phyloP scores from a whole-genome alignment of 2,888 invertebrate genomes.

The Thysanoteuthis rhombus region DNA sequence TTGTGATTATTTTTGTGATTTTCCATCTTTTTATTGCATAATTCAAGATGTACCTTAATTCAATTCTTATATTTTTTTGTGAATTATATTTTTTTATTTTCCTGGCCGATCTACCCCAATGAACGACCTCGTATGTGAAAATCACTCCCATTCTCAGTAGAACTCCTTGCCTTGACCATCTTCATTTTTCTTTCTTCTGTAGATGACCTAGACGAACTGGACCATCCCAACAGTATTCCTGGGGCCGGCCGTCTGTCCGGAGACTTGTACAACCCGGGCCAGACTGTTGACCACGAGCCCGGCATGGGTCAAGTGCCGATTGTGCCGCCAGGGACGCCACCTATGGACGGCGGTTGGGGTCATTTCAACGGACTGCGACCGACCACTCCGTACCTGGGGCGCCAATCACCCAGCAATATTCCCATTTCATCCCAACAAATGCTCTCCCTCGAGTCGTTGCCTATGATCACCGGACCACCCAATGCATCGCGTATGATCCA shows the following conservation, averaged over 20 bases:
- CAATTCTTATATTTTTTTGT: no score
- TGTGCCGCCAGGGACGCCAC: conserved; percentile 59
- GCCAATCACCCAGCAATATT: conserved; percentile 56
- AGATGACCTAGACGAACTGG: conserved; percentile 56
- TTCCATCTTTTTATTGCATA: no score
- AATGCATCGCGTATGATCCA: conserved; percentile 53
- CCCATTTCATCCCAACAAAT: conserved; percentile 51
- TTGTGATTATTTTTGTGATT: no score
- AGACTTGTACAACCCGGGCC: conserved; percentile 55
- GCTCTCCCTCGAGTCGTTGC: conserved; percentile 55
- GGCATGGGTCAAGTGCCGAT: conserved; percentile 60
- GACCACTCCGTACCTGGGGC: conserved; percentile 51
- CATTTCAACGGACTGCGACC: conserved; percentile 42
- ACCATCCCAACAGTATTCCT: conserved; percentile 40
- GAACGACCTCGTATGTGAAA: no score
- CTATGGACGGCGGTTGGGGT: conserved; percentile 54
- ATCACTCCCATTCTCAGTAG: neutral
- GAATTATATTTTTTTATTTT: no score
- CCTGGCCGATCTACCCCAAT: no score
- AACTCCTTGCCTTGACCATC: neutral
- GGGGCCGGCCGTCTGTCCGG: conserved; percentile 49
- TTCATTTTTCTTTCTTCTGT: conserved; percentile 19
- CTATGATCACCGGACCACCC: conserved; percentile 45
- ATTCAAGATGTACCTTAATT: no score
- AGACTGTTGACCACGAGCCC: conserved; percentile 61